phyloP scores from a whole-genome alignment of 2,113 vertebrate genomes.

The Pseudois nayaur region DNA sequence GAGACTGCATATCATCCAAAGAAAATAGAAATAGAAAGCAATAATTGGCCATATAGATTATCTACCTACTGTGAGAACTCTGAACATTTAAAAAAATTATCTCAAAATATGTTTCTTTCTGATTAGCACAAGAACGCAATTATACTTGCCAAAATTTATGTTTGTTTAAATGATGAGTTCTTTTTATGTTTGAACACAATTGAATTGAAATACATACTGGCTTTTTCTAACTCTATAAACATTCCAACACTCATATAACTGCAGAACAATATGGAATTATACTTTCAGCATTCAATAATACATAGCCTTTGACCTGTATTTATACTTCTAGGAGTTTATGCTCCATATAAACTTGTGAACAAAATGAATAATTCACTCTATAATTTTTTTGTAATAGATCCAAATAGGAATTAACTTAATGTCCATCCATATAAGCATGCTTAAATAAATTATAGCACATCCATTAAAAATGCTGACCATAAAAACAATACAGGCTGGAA shows the following conservation, averaged over 20 bases:
- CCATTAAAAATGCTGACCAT: not conserved
- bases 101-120: not conserved
- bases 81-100: not conserved
- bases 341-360: not conserved
- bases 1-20: not conserved
- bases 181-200: not conserved
- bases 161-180: not conserved
- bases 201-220: not conserved
- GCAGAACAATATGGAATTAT: not conserved
- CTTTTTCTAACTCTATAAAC: not conserved
- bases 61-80: not conserved
- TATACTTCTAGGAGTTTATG: not conserved
- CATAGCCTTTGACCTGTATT: not conserved
- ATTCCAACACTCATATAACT: not conserved
- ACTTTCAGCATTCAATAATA: not conserved
- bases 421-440: not conserved
- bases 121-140: not conserved
- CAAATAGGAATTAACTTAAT: not conserved
- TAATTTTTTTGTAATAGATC: not conserved
- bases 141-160: not conserved
- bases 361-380: not conserved
- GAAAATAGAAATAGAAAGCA: not conserved
- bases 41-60: not conserved
- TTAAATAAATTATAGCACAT: not conserved
- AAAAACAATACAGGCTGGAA: not conserved